Evolutionary conservation across 1,140 invertebrate genomes (phyloP).

Genomic region (Heliconius hewitsoni): DNA sequence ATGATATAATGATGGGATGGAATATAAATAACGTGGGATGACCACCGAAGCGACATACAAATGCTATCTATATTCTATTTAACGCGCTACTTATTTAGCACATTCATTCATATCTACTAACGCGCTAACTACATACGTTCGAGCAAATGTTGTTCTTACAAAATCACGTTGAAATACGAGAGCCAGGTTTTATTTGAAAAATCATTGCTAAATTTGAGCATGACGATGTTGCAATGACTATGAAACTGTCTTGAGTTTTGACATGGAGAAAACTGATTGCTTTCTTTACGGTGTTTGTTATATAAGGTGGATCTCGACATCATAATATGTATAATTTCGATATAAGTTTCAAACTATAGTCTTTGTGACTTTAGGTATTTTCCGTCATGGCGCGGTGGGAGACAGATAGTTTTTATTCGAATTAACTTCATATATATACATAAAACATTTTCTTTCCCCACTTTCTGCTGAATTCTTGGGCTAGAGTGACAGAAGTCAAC

Average conservation of each 20-base stretch:
- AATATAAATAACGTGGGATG: no score
- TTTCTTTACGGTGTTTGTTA: slow-evolving; percentile 4
- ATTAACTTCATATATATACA: no score
- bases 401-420: no score
- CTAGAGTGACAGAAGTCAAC: no score
- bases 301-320: neutral
- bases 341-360: neutral
- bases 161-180: slow-evolving; percentile 34
- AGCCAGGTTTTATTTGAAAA: slow-evolving; percentile 35
- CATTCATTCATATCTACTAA: slow-evolving; percentile 18
- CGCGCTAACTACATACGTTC: slow-evolving; percentile 12
- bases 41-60: neutral
- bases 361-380: neutral
- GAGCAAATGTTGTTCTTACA: slow-evolving; percentile 37
- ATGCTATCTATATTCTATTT: neutral
- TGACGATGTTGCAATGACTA: slow-evolving; percentile 19
- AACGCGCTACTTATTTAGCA: slow-evolving; percentile 17
- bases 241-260: neutral
- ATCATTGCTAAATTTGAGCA: slow-evolving; percentile 34
- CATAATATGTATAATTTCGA: neutral
- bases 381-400: no score
- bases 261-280: slow-evolving; percentile 4
- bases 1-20: no score
- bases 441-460: no score
- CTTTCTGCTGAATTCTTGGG: no score